Percentiles rank a stretch among this genome's conserved stretches.
phyloP scores from a whole-genome alignment of 1,140 invertebrate species.

The Akabosia matsudoensis region DNA sequence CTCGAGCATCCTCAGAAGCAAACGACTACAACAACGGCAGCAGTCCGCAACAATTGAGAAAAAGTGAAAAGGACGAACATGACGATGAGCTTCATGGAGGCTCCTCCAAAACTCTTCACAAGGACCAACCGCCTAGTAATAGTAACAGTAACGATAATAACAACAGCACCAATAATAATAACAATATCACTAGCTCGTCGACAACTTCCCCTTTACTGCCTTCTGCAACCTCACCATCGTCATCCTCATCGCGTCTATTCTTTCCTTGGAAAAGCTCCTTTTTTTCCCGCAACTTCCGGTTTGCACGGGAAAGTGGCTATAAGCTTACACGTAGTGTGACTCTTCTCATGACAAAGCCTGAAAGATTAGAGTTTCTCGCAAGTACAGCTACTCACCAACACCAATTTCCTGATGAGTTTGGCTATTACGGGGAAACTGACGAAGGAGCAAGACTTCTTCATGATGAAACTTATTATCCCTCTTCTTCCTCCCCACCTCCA shows the following conservation, averaged over 20 bases:
- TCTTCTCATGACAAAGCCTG: slow-evolving; percentile 30
- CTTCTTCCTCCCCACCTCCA: not conserved
- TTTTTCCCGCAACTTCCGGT: slow-evolving; percentile 12
- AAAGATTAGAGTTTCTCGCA: slow-evolving; percentile 29
- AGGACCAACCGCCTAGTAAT: slow-evolving; percentile 6
- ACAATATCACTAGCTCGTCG: not conserved
- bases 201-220: not conserved
- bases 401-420: slow-evolving; percentile 14
- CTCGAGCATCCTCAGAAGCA: not conserved
- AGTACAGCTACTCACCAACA: not conserved
- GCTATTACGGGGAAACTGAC: slow-evolving; percentile 2
- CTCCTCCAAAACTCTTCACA: slow-evolving; percentile 5
- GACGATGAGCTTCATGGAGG: not conserved
- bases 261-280: not conserved
- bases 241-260: not conserved
- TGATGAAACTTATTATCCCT: not conserved
- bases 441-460: not conserved
- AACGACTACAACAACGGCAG: not conserved
- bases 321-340: slow-evolving; percentile 28
- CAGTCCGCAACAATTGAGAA: not conserved
- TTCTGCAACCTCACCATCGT: not conserved
- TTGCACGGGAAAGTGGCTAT: not conserved
- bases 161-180: not conserved
- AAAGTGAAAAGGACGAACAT: not conserved
- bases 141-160: not conserved